Conservation (phyloP, 2,888 invertebrate genomes). For the Gari tellinella region DNA sequence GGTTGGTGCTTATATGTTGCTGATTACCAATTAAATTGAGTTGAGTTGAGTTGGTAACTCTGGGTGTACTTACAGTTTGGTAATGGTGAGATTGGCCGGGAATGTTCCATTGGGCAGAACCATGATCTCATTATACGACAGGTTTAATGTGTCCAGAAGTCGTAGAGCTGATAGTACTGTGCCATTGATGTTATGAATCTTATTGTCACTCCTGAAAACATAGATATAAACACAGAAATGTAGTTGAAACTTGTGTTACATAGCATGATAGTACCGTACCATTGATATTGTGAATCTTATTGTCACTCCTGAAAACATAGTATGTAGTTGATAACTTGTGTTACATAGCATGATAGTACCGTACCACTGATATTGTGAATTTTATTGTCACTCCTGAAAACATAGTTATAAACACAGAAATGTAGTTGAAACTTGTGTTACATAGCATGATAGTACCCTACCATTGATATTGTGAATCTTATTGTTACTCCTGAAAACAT, state of each 20-base stretch:
- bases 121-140: slow-evolving; percentile 80
- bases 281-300: slow-evolving; percentile 85
- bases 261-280: slow-evolving; percentile 85
- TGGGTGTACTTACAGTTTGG: slow-evolving; percentile 85
- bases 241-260: too few relatives aligned
- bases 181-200: slow-evolving; percentile 85
- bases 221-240: too few relatives aligned
- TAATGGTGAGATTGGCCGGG: slow-evolving; percentile 86
- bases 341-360: slow-evolving; percentile 86
- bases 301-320: slow-evolving; percentile 86
- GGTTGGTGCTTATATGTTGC: too few relatives aligned
- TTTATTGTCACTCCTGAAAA: slow-evolving; percentile 86
- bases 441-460: slow-evolving; percentile 85
- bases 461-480: slow-evolving; percentile 85
- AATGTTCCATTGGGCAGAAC: slow-evolving; percentile 87
- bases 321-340: too few relatives aligned
- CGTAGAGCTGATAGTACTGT: slow-evolving; percentile 85
- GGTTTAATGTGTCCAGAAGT: slow-evolving; percentile 86
- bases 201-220: slow-evolving; percentile 86
- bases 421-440: too few relatives aligned
- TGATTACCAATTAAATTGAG: too few relatives aligned
- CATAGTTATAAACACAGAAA: too few relatives aligned
- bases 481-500: slow-evolving; percentile 86
- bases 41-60: too few relatives aligned
- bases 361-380: slow-evolving; percentile 84